Evolutionary conservation across 2,797 vertebrate genomes (phyloP), one percentile per base, ranked within the genome.

Genomic region (Lacerta agilis): DNA sequence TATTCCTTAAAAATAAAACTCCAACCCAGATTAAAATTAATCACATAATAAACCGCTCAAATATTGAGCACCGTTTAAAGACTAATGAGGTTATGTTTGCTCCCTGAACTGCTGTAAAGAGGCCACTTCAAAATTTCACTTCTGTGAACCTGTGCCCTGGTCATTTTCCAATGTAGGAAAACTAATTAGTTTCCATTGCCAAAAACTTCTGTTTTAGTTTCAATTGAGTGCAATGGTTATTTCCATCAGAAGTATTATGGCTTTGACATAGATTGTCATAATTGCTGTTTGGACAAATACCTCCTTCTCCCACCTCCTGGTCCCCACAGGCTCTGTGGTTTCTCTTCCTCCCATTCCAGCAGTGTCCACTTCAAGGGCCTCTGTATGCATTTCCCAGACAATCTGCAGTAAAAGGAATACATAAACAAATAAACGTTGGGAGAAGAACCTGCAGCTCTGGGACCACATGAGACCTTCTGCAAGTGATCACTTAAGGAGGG

Each of bases 131-230:
- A 49, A 43, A 25, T 88, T 83, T 88, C 61, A 88, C 64, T 84
- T 13, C 18, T 79, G n/a, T 78, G 33, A 88, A 78, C 43, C 49
- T 72, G 20, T 1, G 8, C 43, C 36, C 75, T 79, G 66, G 38
- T 89, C 66, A 86, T 33, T 72, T 83, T 78, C 66, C 80, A 86
- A 79, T 83, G 27, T 83, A 45, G 17, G 23, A 73, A 79, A 79
- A 71, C 36, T 86, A 89, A 86, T 78, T 82, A 72, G 29, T 64
- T 86, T 61, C 20, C n/a, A n/a, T 83, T 71, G 49, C 81, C 49
- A 72, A 83, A 82, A 86, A 23, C 1, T 49, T 76, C 36, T 78
- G n/a, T 69, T 83, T 61, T 86, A n/a, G 66, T 73, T 72, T 78
- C 66, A 73, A 23, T 25, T 64, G 20, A 86, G 38, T 72, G 9